These are phyloP conservation scores for Gastrophysa polygoni DNA, from an alignment of 2,888 invertebrate species.

Conservation along the genomic window DNA sequence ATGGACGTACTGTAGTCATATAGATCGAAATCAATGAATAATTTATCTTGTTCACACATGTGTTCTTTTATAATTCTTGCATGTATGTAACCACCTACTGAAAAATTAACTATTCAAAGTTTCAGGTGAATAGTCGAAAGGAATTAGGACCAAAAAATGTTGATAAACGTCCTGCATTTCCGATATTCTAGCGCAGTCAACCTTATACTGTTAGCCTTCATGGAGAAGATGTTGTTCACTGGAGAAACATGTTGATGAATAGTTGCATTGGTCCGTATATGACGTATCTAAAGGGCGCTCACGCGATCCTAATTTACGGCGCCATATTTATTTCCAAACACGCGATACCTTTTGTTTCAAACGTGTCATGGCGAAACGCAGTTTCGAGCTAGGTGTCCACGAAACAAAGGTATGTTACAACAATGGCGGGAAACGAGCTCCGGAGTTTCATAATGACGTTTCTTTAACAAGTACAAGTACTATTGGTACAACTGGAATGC, in stretches of 20 bases:
- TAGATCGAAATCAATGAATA: too few species aligned
- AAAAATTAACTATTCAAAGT: too few species aligned
- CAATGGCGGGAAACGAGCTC: constrained; percentile 41
- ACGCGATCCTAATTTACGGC: constrained; percentile 59
- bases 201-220: not conserved
- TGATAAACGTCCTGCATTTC: too few species aligned
- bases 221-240: constrained; percentile 19
- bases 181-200: not conserved
- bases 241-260: constrained; percentile 27
- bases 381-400: constrained; percentile 46
- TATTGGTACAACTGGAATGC: not conserved
- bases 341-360: constrained; percentile 60
- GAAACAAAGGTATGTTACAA: constrained; percentile 48
- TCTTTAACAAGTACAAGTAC: constrained; percentile 15
- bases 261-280: constrained; percentile 37
- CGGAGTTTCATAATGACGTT: constrained; percentile 28
- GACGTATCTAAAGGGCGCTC: constrained; percentile 58
- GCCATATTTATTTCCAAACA: constrained; percentile 59
- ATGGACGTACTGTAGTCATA: too few species aligned
- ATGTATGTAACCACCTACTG: too few species aligned
- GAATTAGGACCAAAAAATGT: too few species aligned
- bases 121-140: too few species aligned
- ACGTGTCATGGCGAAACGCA: constrained; percentile 58
- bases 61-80: too few species aligned
- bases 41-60: too few species aligned